Conservation (phyloP, 2,797 vertebrate species). For the Paguma larvata region DNA sequence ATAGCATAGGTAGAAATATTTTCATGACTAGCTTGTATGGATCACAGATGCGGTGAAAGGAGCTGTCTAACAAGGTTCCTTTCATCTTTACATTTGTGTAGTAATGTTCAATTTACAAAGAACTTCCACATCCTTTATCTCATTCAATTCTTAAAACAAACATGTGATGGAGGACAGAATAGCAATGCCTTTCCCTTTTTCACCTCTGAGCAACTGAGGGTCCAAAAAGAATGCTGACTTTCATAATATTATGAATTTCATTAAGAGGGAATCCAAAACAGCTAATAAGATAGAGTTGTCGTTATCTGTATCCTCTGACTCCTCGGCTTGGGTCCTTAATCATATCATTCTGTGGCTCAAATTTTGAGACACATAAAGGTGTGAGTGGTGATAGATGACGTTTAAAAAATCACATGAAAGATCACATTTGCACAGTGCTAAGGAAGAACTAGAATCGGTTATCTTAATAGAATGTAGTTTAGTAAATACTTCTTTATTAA, state of each 20-base stretch:
- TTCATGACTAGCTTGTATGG: background rate
- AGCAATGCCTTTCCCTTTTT: background rate
- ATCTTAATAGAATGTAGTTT: background rate
- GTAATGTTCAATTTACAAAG: background rate
- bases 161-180: background rate
- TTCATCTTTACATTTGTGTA: background rate
- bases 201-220: background rate
- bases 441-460: conserved; percentile 6
- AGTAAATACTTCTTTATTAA: background rate
- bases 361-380: background rate
- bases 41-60: background rate
- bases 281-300: background rate
- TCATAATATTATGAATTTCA: background rate
- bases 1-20: background rate
- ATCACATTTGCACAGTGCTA: background rate
- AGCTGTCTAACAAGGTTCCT: background rate
- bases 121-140: background rate
- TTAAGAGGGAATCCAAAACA: background rate
- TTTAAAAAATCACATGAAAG: background rate
- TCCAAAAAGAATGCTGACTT: background rate
- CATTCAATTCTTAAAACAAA: background rate
- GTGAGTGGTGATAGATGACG: background rate
- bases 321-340: background rate
- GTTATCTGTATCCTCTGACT: background rate
- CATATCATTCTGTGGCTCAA: background rate